phyloP scores from a whole-genome alignment of 2,888 invertebrate genomes.

The Plagiodera versicolora region DNA sequence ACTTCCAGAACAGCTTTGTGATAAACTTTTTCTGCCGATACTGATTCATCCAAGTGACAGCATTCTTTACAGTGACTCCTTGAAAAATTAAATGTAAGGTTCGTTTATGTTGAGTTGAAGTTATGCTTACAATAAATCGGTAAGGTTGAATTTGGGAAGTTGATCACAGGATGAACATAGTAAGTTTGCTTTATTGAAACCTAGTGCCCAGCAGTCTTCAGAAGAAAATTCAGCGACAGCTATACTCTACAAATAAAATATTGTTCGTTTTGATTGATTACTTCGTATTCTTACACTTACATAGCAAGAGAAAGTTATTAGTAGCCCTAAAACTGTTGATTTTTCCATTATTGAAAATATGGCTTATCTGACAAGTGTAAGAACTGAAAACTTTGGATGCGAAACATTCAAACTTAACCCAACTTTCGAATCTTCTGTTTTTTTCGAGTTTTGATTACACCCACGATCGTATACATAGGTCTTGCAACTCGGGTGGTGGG shows the following conservation, averaged over 20 bases:
- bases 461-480: no score
- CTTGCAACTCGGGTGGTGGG: no score
- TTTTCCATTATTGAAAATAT: no score
- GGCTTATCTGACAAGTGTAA: no score
- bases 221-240: slow-evolving; percentile 59
- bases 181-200: slow-evolving; percentile 83
- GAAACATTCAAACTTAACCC: no score
- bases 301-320: no score
- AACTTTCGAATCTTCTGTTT: no score
- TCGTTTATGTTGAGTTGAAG: background rate
- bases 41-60: slow-evolving; percentile 74
- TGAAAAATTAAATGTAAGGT: no score
- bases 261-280: background rate
- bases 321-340: no score
- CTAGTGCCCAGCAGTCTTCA: slow-evolving; percentile 82
- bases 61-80: slow-evolving; percentile 76
- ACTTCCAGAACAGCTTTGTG: slow-evolving; percentile 92
- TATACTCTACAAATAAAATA: slow-evolving; percentile 22
- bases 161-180: slow-evolving; percentile 88
- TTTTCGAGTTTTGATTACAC: no score
- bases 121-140: background rate
- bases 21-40: slow-evolving; percentile 71
- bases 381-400: no score
- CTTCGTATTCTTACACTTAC: no score
- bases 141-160: slow-evolving; percentile 73